phyloP scores from a whole-genome alignment of 1,140 invertebrate genomes.

The Palaemon carinicauda region DNA sequence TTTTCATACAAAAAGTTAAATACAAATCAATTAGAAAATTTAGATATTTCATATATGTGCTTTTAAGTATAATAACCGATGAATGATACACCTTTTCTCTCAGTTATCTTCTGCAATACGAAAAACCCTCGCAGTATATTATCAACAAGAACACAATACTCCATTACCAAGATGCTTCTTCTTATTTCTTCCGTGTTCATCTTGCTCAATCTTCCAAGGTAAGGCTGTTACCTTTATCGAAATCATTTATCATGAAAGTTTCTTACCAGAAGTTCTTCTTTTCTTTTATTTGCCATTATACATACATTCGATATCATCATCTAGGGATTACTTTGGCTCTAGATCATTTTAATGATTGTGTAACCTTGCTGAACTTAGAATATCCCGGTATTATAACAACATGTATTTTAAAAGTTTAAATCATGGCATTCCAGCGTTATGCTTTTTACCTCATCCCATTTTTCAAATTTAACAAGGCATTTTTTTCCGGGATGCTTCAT shows the following conservation, averaged over 20 bases:
- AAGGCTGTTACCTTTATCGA: constrained; percentile 62
- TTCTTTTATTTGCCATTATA: constrained; percentile 59
- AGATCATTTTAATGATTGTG: no score
- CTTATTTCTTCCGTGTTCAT: constrained; percentile 83
- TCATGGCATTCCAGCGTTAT: no score
- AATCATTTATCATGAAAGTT: no score
- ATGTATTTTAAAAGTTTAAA: no score
- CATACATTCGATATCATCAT: constrained; percentile 47
- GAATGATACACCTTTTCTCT: no score
- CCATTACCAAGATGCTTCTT: constrained; percentile 82
- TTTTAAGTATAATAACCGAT: no score
- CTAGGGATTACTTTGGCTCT: no score
- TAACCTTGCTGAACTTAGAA: no score
- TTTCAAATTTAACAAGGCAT: no score
- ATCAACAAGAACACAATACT: constrained; percentile 70
- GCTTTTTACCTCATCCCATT: no score
- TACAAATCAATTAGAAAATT: neutral
- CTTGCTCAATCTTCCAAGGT: constrained; percentile 76
- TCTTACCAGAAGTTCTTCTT: constrained; percentile 60
- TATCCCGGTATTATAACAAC: no score
- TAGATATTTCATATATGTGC: neutral
- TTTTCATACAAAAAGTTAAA: neutral
- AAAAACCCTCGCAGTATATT: constrained; percentile 43
- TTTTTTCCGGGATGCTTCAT: no score
- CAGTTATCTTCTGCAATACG: constrained; percentile 28